Evolutionary conservation across 2,888 invertebrate genomes (phyloP).

Genomic region (Nezara viridula): DNA sequence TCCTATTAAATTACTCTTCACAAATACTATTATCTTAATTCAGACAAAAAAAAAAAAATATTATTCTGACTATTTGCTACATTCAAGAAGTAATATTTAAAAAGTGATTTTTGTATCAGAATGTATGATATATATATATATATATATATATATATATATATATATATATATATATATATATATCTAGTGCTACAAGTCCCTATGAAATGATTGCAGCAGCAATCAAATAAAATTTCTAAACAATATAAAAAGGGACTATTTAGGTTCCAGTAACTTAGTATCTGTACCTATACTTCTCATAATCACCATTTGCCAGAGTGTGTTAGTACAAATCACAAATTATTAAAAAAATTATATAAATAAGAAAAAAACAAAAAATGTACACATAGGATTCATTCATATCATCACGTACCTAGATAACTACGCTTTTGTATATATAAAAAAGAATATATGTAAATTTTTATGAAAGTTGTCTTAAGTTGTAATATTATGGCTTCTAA

Average conservation of each 20-base stretch:
- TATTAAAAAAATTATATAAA: not conserved
- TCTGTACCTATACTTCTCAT: conserved; percentile 33
- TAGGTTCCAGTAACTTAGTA: conserved; percentile 49
- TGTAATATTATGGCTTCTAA: conserved; percentile 56
- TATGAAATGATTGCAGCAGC: not conserved
- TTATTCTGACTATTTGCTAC: conserved; percentile 53
- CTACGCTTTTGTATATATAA: conserved; percentile 55
- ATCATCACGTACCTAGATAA: conserved; percentile 54
- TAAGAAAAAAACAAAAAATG: not conserved
- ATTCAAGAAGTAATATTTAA: conserved; percentile 33
- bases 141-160: no score
- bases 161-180: no score
- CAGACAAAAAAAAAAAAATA: not conserved
- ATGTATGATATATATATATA: conserved; percentile 37
- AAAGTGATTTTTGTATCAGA: conserved; percentile 25
- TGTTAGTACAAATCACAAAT: conserved; percentile 59
- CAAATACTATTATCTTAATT: conserved; percentile 38
- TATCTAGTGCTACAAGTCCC: conserved; percentile 20
- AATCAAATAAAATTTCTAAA: conserved; percentile 25
- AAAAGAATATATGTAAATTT: conserved; percentile 55
- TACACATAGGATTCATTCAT: conserved; percentile 56
- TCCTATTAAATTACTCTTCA: conserved; percentile 46
- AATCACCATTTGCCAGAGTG: conserved; percentile 56
- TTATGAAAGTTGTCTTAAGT: conserved; percentile 52
- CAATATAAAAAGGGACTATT: conserved; percentile 39